Base-by-base conservation (phyloP, 2,797 vertebrate genomes). In the Sparidentex hasta region DNA sequence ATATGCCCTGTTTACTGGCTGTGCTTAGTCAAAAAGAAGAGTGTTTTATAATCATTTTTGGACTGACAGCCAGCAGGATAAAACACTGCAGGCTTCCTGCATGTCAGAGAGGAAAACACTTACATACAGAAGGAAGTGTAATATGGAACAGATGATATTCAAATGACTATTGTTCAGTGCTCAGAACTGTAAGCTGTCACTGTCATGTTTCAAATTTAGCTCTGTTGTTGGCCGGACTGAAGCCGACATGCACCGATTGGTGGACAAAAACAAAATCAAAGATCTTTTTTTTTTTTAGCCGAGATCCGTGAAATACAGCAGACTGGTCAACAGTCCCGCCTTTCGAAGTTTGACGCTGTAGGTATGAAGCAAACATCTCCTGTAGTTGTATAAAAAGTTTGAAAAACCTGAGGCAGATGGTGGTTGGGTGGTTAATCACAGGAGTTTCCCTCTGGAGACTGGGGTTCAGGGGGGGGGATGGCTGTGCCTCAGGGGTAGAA, bases 1-100 rank as follows among this genome's bases (percentile, higher is more conserved):
- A 87, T 71, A 74, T 78, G 78, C 78, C 88, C 85, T 75, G 82
- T 85, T 84, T 85, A 78, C 81, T 55, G 70, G 66, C 71, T 78
- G 23, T 72, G 84, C 81, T 86, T 65, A 78, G 67, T 81, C 83
- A 88, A 89, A 90, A 50, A 77, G 13, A 77, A 77, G 44, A 63
- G 27, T 62, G 27, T 62, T 82, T 77, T 64, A 13, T 59, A 55
- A 70, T 65, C 13, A 59, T 80, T 71, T 71, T 21, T 6, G 67
- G 57, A 47, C 43, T 62, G 48, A 74, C 54, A 71, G 41, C 65
- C 70, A 72, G 23, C 48, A 27, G 57, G 54, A 29, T 74, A 29
- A 58, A 72, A 66, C 18, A 29, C 69, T 81, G 69, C 46, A 78
- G 74, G 59, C 50, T 68, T 58, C 66, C 38, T 62, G 7, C 33